Base-by-base conservation (phyloP, 2,797 vertebrate species). In the Sebastolobus alascanus region DNA sequence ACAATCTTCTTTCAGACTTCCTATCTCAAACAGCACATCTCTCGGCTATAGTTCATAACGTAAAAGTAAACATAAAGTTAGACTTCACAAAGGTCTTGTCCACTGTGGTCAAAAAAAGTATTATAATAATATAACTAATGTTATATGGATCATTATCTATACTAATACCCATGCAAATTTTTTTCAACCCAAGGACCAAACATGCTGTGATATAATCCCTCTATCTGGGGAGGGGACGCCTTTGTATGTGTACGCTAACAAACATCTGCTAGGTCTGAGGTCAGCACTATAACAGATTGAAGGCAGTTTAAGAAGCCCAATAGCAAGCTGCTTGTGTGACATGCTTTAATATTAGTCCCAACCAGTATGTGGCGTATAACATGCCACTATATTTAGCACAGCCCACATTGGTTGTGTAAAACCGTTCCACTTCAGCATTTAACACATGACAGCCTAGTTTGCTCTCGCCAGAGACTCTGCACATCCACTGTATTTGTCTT, bases 251-350 rank as follows among this genome's bases (percentile, higher is more conserved):
- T 67, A 86, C 46, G 35, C 78, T 87, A 84, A 84, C 79, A 87
- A 79, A 89, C 89, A 89, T 87, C 80, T 87, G 88, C 65, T 70
- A 46, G 40, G 64, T 81, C 77, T 83, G 54, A 84, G 75, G 65
- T 84, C 68, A 71, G 73, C 73, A 61, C 20, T 56, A 18, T 46
- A 79, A 80, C 92, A 93, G 93, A 93, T 76, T 92, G 90, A 70
- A 84, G 85, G 80, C 76, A 38, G 75, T 88, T 85, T 91, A 91
- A 88, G 85, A 91, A 68, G 73, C 29, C 73, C 37, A 66, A 46
- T 22, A 59, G 82, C 68, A 83, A 94, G 91, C 82, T 63, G 88
- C 84, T 87, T 90, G 75, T 78, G 81, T 40, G 69, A 86, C 72
- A 79, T 50, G 65, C 75, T 82, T 73, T 80, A 79, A 87, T 54